Base-by-base conservation (phyloP, 2,113 vertebrate species). In the Podarcis muralis region DNA sequence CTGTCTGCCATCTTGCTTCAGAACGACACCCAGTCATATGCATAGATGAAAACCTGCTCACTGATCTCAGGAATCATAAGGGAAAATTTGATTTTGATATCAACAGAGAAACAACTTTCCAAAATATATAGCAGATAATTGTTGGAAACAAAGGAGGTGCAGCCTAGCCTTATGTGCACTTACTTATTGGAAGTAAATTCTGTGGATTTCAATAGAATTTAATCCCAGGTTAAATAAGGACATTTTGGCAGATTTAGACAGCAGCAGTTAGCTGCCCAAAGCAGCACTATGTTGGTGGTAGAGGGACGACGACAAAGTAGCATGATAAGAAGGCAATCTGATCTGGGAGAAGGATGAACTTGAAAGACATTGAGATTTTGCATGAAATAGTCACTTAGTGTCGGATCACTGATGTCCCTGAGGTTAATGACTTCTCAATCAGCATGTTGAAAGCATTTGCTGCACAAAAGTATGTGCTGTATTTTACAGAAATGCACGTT, bases 401-500 rank as follows among this genome's bases (percentile, higher is more conserved):
- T 81, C 16, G 25, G 66, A 35, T n/a, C 32, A 37, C n/a, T 87
- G 76, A 78, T 25, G 53, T 85, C 71, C 57, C 6, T 20, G 37
- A 85, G 53, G 83, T 74, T 85, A 85, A 89, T 90, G 75, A 79
- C 48, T 84, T 80, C 27, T 69, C 90, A 81, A 84, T 92, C 74
- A 91, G 25, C 0, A 0, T 81, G 40, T 80, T 43, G 65, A 72
- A 80, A 84, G 48, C 83, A 43, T 85, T 62, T 84, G 69, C 30
- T 8, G 3, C 0, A 1, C 12, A 0, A 20, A 18, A 57, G 20
- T 18, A 43, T 82, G 1, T 1, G 5, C 43, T 84, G 40, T n/a
- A 78, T 65, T 35, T 85, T 78, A 43, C 66, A 71, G 15, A 79
- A 30, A 22, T 91, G 48, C 81, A 76, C 89, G 92, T 95, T 89